Evolutionary conservation across 2,113 vertebrate species (phyloP), one percentile per base, ranked within the genome.

Genomic region (Cebidichthys violaceus): DNA sequence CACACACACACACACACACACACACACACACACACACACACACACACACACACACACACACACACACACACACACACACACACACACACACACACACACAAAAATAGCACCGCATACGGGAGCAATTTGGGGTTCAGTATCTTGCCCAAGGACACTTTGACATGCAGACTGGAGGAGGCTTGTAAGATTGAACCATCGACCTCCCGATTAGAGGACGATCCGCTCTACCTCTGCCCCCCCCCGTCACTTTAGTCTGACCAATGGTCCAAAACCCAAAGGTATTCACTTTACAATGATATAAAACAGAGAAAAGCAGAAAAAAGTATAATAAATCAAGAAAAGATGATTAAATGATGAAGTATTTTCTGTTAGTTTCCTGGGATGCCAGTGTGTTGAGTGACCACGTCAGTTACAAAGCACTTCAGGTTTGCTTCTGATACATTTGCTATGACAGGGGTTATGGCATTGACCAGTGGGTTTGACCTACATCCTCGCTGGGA

Each of bases 401-500:
- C 22, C 33, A n/a, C 33, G 35, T 62, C 33, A 54, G 76, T 68
- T 59, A 22, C 6, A 54, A 72, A 35, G 31, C 62, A 10, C 68
- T 65, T 1, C 79, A 45, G 57, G 74, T 69, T 57, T 75, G 59
- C 77, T 18, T 47, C 9, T 4, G 62, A 59, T 69, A 61, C 60
- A 62, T 81, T 75, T 66, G 43, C 43, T 67, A 35, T 31, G 76
- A 75, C 69, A 65, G 47, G 14, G 41, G 60, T 75, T 47, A 74
- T 0, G 18, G 43, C 62, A 57, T 11, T 66, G 62, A 84, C 77
- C 83, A 60, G 27, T 9, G n/a, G 69, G 78, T 65, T 13, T 78
- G 77, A 84, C 73, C 80, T 61, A 81, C 70, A 75, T 87, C 54
- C 45, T 14, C n/a, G 18, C 39, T 31, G 20, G 57, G 57, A 54